Percentiles rank a stretch among this genome's conserved stretches.
Evolutionary conservation across 2,888 invertebrate species (phyloP).

Genomic region (Hypsopygia costalis): DNA sequence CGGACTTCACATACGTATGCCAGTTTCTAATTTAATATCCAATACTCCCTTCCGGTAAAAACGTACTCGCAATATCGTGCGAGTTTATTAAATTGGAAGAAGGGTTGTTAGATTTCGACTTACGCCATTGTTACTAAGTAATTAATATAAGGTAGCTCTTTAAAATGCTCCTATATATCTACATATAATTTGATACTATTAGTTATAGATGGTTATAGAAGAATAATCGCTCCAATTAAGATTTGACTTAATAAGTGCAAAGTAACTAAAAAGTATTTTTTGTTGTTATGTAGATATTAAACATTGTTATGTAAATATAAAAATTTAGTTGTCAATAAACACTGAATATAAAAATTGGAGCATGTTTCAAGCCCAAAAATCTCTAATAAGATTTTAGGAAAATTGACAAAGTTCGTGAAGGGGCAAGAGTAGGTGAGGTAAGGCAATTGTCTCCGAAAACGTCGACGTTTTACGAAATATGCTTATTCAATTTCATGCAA

Average conservation of each 20-base stretch:
- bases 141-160: conserved; percentile 10
- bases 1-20: conserved; percentile 64
- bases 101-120: conserved; percentile 41
- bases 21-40: conserved; percentile 71
- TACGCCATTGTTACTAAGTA: conserved; percentile 21
- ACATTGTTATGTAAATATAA: neutral
- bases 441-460: conserved; percentile 81
- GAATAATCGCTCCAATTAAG: no score
- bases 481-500: conserved; percentile 82
- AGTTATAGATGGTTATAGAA: no score
- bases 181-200: no score
- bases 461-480: conserved; percentile 80
- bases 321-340: conserved; percentile 11
- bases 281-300: no score
- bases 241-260: no score
- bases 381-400: conserved; percentile 74
- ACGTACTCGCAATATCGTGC: conserved; percentile 54
- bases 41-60: conserved; percentile 63
- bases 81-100: conserved; percentile 60
- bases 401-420: conserved; percentile 79
- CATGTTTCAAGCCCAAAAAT: conserved; percentile 57
- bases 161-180: no score
- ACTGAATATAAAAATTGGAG: conserved; percentile 36
- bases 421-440: conserved; percentile 79
- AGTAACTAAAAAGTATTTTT: no score